phyloP scores from a whole-genome alignment of 2,797 vertebrate genomes.

The Neomorphus geoffroyi region DNA sequence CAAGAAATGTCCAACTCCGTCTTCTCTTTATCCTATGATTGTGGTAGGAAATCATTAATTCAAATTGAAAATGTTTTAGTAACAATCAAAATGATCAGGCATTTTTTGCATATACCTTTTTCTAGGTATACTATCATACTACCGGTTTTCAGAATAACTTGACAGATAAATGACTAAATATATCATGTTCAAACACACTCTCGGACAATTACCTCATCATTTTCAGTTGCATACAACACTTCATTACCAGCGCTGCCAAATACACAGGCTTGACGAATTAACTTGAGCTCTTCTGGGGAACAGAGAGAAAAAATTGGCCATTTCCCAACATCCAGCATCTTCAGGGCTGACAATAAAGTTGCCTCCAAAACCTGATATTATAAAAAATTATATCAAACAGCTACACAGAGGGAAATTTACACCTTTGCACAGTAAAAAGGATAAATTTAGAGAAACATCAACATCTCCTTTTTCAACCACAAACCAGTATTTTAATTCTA shows the following conservation, averaged over 20 bases:
- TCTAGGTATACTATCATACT: background rate
- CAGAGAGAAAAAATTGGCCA: slow-evolving; percentile 98
- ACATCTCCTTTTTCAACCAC: background rate
- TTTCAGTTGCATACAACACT: slow-evolving; percentile 93
- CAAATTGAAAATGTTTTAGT: background rate
- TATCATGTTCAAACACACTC: background rate
- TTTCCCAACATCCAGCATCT: slow-evolving; percentile 98
- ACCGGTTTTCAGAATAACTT: background rate
- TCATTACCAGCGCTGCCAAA: slow-evolving; percentile 96
- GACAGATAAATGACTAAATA: background rate
- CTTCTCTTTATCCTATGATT: background rate
- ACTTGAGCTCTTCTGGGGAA: slow-evolving; percentile 89
- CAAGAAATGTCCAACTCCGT: background rate
- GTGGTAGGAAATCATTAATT: background rate
- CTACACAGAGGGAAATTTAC: background rate
- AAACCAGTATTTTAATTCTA: background rate
- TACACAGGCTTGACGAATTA: slow-evolving; percentile 94
- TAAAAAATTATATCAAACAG: background rate
- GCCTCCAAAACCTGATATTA: slow-evolving; percentile 61
- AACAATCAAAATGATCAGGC: background rate
- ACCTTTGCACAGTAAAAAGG: background rate
- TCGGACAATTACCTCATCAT: slow-evolving; percentile 87
- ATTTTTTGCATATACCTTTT: background rate
- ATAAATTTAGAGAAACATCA: background rate
- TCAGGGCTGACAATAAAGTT: slow-evolving; percentile 74